Evolutionary conservation across 2,888 invertebrate species (phyloP), one percentile per base, ranked within the genome.

Genomic region (Prenolepis imparis): DNA sequence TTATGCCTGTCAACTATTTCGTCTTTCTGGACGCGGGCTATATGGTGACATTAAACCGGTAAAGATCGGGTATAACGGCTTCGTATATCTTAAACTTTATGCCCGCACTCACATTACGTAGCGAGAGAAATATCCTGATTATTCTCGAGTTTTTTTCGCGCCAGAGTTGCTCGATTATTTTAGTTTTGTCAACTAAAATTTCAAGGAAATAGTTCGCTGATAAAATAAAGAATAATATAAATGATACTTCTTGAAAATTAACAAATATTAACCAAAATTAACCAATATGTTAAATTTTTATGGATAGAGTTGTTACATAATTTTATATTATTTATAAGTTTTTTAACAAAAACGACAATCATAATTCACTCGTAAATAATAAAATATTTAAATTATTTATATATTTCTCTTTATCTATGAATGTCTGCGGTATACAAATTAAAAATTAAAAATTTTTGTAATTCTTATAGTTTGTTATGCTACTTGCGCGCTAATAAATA

Each of bases 81-180:
- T 78, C 32, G 70, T 18, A 41, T 44, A 48, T 21, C 78, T 72
- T 59, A 18, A 78, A 59, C 21, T 80, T 80, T 61, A 80, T 36
- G 24, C 18, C 18, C 8, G 21, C 68, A 68, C 32, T 78, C 44
- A 70, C 59, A 21, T 44, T 28, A 15, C 8, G 32, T 6, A 28
- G 44, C 36, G 24, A 48, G 18, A 70, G 41, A 36, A 72, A n/a
- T 44, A 36, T 36, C 44, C 15, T 44, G 24, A 48, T 80, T 39
- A 80, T 48, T 15, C 32, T 8, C 1, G 4, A 68, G 5, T 52
- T 18, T 44, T 44, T 21, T 9, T 15, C 24, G 66, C n/a, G 32
- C 39, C 12, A 41, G n/a, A 15, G 12, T 15, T 5, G 18, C 15
- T 32, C 44, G 18, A 8, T 5, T 28, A n/a, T 15, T 78, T 77